phyloP scores from a whole-genome alignment of 2,888 invertebrate genomes.

The Tetranychus truncatus region DNA sequence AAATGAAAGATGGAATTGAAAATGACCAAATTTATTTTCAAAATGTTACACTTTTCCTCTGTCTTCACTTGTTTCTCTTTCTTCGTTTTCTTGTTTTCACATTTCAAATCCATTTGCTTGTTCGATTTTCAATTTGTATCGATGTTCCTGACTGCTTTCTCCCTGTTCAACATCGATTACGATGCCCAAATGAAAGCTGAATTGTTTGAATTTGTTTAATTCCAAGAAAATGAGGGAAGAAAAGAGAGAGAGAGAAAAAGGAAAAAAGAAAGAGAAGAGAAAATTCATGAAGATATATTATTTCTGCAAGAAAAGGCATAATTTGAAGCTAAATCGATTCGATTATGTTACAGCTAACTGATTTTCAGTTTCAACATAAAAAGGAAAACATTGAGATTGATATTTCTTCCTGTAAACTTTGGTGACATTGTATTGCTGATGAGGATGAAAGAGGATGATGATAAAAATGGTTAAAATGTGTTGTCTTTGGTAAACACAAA shows the following conservation, averaged over 20 bases:
- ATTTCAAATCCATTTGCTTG: neutral
- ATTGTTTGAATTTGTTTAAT: conserved; percentile 1
- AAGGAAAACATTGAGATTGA: neutral
- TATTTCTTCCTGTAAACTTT: no score
- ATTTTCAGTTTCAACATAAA: neutral
- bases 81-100: neutral
- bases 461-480: no score
- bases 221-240: neutral
- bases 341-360: neutral
- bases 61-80: neutral
- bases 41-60: neutral
- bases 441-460: no score
- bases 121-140: conserved; percentile 1
- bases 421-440: no score
- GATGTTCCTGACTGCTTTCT: neutral
- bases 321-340: neutral
- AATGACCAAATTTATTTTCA: neutral
- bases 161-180: neutral
- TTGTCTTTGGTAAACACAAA: no score
- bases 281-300: neutral
- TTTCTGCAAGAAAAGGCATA: conserved; percentile 1
- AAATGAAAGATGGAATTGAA: neutral
- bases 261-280: neutral
- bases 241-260: neutral
- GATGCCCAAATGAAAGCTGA: neutral